These are phyloP conservation scores for Leptogaster cylindrica DNA, from an alignment of 2,888 invertebrate genomes.

Conservation along the genomic window DNA sequence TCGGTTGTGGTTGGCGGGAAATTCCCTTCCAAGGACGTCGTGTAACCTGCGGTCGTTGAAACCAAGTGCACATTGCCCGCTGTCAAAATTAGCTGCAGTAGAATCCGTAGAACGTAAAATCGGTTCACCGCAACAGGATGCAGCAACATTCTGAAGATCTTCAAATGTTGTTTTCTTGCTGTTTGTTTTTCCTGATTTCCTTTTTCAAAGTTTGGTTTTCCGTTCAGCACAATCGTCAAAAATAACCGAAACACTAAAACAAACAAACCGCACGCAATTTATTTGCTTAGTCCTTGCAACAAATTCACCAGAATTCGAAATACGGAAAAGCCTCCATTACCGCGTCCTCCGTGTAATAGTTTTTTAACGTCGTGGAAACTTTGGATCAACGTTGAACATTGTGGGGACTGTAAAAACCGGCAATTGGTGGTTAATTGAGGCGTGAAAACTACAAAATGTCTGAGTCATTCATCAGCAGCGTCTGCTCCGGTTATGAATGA, in stretches of 20 bases:
- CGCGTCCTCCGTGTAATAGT: constrained; percentile 17
- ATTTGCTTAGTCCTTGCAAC: constrained; percentile 1
- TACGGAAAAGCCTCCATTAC: constrained; percentile 14
- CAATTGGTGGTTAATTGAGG: constrained; percentile 25
- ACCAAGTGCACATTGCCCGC: constrained; percentile 43
- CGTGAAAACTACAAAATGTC: constrained; percentile 3
- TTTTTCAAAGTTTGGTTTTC: no score
- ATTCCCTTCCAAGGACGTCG: constrained; percentile 17
- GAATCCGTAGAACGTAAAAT: constrained; percentile 45
- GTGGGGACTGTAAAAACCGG: constrained; percentile 23
- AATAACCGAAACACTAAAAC: no score
- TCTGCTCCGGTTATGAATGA: constrained; percentile 10
- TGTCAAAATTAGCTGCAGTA: constrained; percentile 46
- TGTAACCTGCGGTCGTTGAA: constrained; percentile 36
- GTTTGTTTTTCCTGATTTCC: no score
- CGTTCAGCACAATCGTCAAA: no score
- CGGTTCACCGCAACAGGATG: constrained; percentile 38
- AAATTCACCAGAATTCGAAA: constrained; percentile 20
- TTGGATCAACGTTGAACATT: constrained; percentile 19
- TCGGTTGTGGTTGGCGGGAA: constrained; percentile 40
- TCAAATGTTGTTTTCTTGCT: neutral
- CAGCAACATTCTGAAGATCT: constrained; percentile 18
- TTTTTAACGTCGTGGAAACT: constrained; percentile 11
- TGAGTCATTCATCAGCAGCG: constrained; percentile 19
- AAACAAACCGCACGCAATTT: constrained; percentile 8